phyloP scores from a whole-genome alignment of 2,113 vertebrate species.

The Megalops atlanticus region DNA sequence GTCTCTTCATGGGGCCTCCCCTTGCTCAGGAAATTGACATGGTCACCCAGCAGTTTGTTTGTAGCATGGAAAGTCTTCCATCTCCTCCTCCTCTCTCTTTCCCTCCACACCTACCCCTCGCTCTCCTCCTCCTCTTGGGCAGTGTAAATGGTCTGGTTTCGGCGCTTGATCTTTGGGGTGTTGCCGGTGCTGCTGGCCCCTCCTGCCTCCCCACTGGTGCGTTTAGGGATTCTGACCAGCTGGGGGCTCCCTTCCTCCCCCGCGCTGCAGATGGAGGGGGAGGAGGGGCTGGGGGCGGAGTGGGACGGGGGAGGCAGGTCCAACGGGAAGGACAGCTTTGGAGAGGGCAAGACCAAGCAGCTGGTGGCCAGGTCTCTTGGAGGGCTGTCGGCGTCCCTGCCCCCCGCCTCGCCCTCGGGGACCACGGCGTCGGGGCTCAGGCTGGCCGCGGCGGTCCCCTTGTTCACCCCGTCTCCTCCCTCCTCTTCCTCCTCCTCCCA shows the following conservation, averaged over 20 bases:
- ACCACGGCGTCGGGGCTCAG: conserved; percentile 76
- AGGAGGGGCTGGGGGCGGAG: conserved; percentile 66
- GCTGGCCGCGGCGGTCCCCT: conserved; percentile 1
- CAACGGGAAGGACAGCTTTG: conserved; percentile 46
- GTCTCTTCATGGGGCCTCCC: not conserved
- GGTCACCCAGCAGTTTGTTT: not conserved
- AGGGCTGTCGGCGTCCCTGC: conserved; percentile 53
- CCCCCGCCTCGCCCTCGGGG: conserved; percentile 68
- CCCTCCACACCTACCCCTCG: conserved; percentile 41
- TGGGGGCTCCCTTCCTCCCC: conserved; percentile 42
- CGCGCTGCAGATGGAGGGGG: conserved; percentile 68
- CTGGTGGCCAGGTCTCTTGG: conserved; percentile 53
- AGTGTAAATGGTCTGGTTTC: conserved; percentile 91
- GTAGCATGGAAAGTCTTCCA: not conserved
- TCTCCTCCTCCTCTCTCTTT: not conserved
- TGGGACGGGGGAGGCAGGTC: conserved; percentile 65
- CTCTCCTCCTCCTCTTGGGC: conserved; percentile 71
- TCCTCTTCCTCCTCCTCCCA: conserved; percentile 78
- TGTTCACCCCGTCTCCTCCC: conserved; percentile 4
- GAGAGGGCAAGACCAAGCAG: conserved; percentile 65
- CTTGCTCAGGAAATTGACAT: not conserved
- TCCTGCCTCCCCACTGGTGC: conserved; percentile 70
- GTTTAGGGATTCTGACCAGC: conserved; percentile 69
- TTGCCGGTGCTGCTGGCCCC: conserved; percentile 53
- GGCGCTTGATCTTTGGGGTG: conserved; percentile 85